Base-by-base conservation (phyloP, 2,797 vertebrate genomes). In the Cossypha heuglini region DNA sequence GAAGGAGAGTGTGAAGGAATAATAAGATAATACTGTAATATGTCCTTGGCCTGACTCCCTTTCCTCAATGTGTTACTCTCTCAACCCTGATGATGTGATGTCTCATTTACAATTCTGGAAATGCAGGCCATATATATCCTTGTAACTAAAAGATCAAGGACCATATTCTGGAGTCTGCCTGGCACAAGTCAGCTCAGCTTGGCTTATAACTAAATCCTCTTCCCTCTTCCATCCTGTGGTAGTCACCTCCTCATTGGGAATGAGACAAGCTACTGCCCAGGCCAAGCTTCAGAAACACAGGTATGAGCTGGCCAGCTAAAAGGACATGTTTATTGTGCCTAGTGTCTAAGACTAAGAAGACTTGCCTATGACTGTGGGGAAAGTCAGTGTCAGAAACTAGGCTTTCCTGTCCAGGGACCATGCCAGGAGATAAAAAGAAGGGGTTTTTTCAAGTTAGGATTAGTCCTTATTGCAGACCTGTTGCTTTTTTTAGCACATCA, bases 61-160 rank as follows among this genome's bases (percentile, higher is more conserved):
- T 86, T 92, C 85, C 86, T 95, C 62, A 73, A 58, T 69, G 49
- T 55, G 66, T 95, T 95, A 88, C 73, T 93, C 84, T 86, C 86
- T 76, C 74, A 91, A 16, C 40, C 26, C 83, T 95, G 92, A 97
- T 97, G 94, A 95, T 94, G 95, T 95, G 94, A 95, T 95, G 90
- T 95, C 96, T 97, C 88, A 88, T 93, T 95, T 88, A 94, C 90
- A 95, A 14, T 86, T 78, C 79, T 93, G 82, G 93, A 95, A 94
- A 86, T 66, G 62, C 62, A 81, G 73, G 46, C 85, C 73, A 73
- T 59, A 66, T 64, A 91, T 75, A 93, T 75, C 37, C 37, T 52
- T 68, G 35, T n/a, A 93, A 68, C 62, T 88, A 55, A 81, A 68
- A 92, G 66, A 93, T 59, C 51, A 48, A 63, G 58, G 51, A 94